Conservation (phyloP, 2,113 vertebrate species). For the Esox niger region DNA sequence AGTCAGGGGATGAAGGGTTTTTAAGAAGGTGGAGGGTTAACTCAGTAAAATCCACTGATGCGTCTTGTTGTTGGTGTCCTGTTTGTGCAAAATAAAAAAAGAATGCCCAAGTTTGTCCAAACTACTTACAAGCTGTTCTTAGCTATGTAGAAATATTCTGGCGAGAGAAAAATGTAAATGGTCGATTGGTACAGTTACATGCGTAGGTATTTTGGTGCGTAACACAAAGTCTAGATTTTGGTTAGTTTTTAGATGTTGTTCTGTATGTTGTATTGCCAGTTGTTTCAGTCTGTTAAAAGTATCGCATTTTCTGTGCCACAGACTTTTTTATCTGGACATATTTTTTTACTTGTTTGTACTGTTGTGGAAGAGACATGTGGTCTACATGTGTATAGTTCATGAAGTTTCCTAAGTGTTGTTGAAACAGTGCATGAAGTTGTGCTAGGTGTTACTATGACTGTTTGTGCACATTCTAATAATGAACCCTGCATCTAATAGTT, state of each 20-base stretch:
- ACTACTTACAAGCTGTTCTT: slow-evolving; percentile 48
- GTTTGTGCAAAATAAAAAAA: slow-evolving; percentile 10
- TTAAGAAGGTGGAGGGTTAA: not conserved
- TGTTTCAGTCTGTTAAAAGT: slow-evolving; percentile 30
- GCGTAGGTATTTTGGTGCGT: slow-evolving; percentile 65
- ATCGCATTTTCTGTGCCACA: slow-evolving; percentile 59
- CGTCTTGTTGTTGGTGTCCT: slow-evolving; percentile 12
- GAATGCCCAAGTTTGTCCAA: slow-evolving; percentile 42
- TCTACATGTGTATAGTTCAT: slow-evolving; percentile 66
- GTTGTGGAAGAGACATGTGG: slow-evolving; percentile 61
- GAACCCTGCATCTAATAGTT: not conserved
- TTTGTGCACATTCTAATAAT: slow-evolving; percentile 34
- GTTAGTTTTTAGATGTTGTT: slow-evolving; percentile 63
- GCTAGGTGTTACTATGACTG: slow-evolving; percentile 29
- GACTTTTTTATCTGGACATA: slow-evolving; percentile 50
- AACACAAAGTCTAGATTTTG: slow-evolving; percentile 72
- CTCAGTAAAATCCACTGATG: slow-evolving; percentile 7
- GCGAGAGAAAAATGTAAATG: not conserved
- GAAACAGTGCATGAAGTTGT: slow-evolving; percentile 61
- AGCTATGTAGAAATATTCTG: slow-evolving; percentile 22
- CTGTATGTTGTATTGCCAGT: slow-evolving; percentile 63
- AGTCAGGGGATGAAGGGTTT: slow-evolving; percentile 1
- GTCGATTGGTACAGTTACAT: slow-evolving; percentile 47
- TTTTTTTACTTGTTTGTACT: slow-evolving; percentile 66
- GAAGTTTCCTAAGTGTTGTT: slow-evolving; percentile 52